Evolutionary conservation across 2,888 invertebrate species (phyloP), one percentile per base, ranked within the genome.

Genomic region (Pterostichus niger): DNA sequence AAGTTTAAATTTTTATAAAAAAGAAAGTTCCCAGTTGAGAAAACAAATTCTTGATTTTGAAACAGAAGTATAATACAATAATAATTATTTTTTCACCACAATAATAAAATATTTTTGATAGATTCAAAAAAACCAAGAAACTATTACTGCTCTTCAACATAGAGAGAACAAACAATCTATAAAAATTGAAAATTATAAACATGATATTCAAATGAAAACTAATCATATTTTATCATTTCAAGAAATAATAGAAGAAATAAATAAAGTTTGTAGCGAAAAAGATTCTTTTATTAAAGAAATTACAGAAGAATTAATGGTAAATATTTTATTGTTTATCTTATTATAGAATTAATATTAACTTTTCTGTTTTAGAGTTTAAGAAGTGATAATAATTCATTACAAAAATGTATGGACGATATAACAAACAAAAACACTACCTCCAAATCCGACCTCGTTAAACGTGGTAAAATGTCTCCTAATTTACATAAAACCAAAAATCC

Each of bases 1-100:
- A 83, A 85, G 86, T 49, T 52, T 88, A 13, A 49, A 75, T 7
- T 83, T 84, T 9, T 84, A 83, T 24, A 86, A 88, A 54, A 88
- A 87, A 84, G 86, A 88, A 17, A 83, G 82, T 52, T 17, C 35
- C 0, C 54, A 82, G 3, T 75, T 84, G 2, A 77, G 84, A 49
- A 79, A 82, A 56, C 31, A 84, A 44, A 81, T 85, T 24, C 13
- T 13, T n/a, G 61, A 82, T 17, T 59, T 83, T 46, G 84, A 85
- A 77, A 82, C 11, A 76, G 78, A 85, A 79, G 85, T 84, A 84
- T n/a, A 24, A 24, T 3, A 24, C 2, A 35, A 24, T 46, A 17
- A 24, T 5, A 10, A 52, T 52, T 3, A 40, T 7, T 40, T 40
- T 56, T 56, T 33, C 11, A 71, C 13, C 7, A 3, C 33, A 11